These are phyloP conservation scores for Prinia subflava DNA, from an alignment of 2,113 vertebrate genomes.

Conservation along the genomic window DNA sequence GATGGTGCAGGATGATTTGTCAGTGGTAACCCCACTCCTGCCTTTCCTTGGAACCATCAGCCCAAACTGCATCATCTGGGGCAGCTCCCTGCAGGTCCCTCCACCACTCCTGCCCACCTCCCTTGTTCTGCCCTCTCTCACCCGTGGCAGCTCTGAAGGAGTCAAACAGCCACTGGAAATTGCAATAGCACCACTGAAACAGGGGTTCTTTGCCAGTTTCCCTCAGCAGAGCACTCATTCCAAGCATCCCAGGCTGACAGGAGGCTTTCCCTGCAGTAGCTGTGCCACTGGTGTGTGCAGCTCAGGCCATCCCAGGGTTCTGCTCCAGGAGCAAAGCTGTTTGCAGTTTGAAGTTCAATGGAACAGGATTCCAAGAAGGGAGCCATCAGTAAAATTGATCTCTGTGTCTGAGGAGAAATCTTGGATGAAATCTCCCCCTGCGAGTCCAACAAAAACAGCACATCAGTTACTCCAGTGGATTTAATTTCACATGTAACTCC, in stretches of 20 bases:
- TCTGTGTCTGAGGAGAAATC: constrained; percentile 3
- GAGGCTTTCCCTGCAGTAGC: not conserved
- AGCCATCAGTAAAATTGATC: constrained; percentile 53
- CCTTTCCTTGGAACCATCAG: not conserved
- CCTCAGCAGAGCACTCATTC: not conserved
- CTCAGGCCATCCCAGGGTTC: rapidly evolving
- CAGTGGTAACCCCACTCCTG: not conserved
- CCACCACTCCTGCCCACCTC: not conserved
- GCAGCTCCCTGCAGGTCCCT: not conserved
- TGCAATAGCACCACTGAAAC: not conserved
- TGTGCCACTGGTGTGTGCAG: not conserved
- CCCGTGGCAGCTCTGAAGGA: not conserved
- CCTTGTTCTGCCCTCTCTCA: not conserved
- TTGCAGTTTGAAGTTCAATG: not conserved
- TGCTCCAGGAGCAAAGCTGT: not conserved
- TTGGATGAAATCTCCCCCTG: constrained; percentile 26
- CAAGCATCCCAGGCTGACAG: not conserved
- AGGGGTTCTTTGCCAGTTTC: not conserved
- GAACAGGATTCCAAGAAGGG: constrained; percentile 4
- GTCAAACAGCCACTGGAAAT: not conserved
- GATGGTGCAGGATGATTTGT: not conserved
- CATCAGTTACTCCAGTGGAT: constrained; percentile 44
- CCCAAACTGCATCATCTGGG: not conserved
- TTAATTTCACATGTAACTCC: constrained; percentile 49
- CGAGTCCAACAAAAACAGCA: constrained; percentile 26